Percentiles rank a stretch among this genome's conserved stretches.
Conservation (phyloP, 2,888 invertebrate genomes). For the Trissonchulus sp. region DNA sequence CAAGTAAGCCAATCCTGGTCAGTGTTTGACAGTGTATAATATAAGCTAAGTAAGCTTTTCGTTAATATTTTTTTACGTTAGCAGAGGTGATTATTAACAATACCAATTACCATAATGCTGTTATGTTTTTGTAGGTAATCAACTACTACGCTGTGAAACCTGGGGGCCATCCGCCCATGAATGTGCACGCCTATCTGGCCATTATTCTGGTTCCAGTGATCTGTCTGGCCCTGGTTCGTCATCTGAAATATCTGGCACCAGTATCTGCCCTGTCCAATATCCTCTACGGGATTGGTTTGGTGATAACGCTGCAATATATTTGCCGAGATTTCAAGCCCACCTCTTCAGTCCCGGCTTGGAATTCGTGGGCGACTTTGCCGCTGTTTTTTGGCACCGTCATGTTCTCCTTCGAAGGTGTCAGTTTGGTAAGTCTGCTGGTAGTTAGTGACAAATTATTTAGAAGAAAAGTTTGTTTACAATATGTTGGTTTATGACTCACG, state of each 20-base stretch:
- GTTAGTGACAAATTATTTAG: too few relatives aligned
- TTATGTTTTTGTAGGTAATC: background rate
- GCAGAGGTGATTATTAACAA: too few relatives aligned
- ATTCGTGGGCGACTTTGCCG: constrained; percentile 59
- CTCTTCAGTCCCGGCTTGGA: constrained; percentile 40
- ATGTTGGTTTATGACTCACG: too few relatives aligned
- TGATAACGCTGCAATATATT: constrained; percentile 76
- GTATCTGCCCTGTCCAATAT: constrained; percentile 77
- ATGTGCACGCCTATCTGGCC: background rate
- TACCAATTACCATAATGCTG: background rate
- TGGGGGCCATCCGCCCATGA: background rate
- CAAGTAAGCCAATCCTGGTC: too few relatives aligned
- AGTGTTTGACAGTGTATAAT: too few relatives aligned
- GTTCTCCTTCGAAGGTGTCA: constrained; percentile 90
- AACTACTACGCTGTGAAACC: background rate
- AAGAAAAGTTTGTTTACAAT: too few relatives aligned
- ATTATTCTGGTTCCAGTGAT: constrained; percentile 17
- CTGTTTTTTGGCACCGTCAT: constrained; percentile 89
- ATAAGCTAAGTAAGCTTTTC: too few relatives aligned
- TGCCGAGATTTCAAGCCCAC: constrained; percentile 68
- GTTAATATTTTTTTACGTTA: too few relatives aligned
- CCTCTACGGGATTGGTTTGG: constrained; percentile 70
- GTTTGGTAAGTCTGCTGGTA: constrained; percentile 55
- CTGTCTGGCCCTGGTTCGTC: constrained; percentile 57
- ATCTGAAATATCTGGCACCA: constrained; percentile 70